These are phyloP conservation scores for Suncus etruscus DNA, from an alignment of 2,113 vertebrate species.

Conservation along the genomic window DNA sequence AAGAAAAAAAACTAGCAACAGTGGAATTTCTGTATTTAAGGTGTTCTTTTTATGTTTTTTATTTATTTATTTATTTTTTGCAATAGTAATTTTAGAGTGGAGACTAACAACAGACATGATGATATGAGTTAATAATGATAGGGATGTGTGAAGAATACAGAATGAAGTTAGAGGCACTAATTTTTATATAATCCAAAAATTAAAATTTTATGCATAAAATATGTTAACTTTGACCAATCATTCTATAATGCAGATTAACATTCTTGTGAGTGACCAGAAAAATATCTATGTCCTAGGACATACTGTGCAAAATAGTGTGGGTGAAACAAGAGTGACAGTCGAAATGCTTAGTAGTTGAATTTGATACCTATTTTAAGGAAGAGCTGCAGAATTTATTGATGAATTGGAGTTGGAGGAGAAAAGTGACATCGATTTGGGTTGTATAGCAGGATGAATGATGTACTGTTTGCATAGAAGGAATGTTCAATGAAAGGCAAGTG, in stretches of 20 bases:
- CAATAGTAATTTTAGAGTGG: not conserved
- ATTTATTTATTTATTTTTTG: not conserved
- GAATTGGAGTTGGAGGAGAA: not conserved
- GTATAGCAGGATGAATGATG: not conserved
- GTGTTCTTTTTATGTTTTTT: constrained; percentile 1
- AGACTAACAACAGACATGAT: not conserved
- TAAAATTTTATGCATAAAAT: constrained; percentile 30
- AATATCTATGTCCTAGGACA: not conserved
- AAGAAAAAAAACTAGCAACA: not conserved
- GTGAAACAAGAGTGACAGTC: not conserved
- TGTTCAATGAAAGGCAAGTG: not conserved
- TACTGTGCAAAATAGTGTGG: not conserved
- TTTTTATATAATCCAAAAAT: constrained; percentile 48
- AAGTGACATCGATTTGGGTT: constrained; percentile 8
- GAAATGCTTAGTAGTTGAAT: not conserved
- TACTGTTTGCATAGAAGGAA: not conserved
- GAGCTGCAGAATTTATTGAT: constrained; percentile 9
- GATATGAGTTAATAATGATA: not conserved
- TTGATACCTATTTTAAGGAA: not conserved
- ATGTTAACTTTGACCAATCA: not conserved
- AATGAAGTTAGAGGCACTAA: not conserved
- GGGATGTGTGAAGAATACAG: not conserved
- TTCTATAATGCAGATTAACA: constrained; percentile 33
- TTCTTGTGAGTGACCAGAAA: not conserved
- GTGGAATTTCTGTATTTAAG: not conserved